Conservation (phyloP, 2,888 invertebrate species). For the Caenorhabditis angaria region DNA sequence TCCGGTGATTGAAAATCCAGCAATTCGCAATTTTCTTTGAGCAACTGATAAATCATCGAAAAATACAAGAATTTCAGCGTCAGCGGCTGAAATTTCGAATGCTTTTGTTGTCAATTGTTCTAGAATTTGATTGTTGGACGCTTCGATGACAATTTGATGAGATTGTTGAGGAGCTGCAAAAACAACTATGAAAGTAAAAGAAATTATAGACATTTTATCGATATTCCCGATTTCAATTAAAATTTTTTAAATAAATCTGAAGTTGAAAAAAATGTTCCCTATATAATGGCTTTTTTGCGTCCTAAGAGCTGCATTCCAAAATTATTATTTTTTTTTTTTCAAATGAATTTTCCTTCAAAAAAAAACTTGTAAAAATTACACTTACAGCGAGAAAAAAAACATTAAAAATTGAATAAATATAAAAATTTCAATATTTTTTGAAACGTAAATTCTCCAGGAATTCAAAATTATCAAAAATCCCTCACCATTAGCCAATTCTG, state of each 20-base stretch:
- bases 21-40: constrained; percentile 43
- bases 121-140: neutral
- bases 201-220: no score
- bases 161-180: neutral
- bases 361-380: neutral
- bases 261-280: neutral
- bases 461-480: neutral
- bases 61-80: constrained; percentile 20
- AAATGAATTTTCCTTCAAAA: neutral
- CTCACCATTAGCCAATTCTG: neutral
- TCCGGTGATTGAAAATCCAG: constrained; percentile 39
- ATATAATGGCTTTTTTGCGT: no score
- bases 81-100: constrained; percentile 9
- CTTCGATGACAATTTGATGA: neutral
- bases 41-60: constrained; percentile 17
- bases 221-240: constrained; percentile 20
- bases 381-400: no score
- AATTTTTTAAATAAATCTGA: neutral
- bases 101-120: neutral
- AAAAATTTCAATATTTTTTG: neutral
- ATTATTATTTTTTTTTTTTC: neutral
- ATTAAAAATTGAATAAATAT: neutral
- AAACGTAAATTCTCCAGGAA: neutral
- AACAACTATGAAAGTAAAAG: no score
- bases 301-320: neutral